phyloP scores from a whole-genome alignment of 1,140 invertebrate species.

The Bombus superbus region DNA sequence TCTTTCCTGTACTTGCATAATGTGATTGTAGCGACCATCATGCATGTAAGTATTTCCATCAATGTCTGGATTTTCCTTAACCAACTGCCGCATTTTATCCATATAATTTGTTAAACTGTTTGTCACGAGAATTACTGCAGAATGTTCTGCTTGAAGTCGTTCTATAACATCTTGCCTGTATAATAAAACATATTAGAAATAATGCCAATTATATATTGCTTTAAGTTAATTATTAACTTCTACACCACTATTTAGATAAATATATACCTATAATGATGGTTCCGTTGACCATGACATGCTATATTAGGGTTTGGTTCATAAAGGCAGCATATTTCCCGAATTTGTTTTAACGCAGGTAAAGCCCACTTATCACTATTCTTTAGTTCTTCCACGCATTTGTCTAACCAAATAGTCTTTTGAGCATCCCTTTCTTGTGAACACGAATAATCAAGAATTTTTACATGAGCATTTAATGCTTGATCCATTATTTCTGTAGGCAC shows the following conservation, averaged over 20 bases:
- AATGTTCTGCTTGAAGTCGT: slow-evolving; percentile 95
- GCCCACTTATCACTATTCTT: slow-evolving; percentile 95
- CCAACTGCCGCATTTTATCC: slow-evolving; percentile 90
- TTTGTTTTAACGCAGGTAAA: slow-evolving; percentile 96
- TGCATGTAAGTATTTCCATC: slow-evolving; percentile 92
- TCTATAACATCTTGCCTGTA: slow-evolving; percentile 92
- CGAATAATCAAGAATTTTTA: slow-evolving; percentile 99
- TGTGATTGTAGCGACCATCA: slow-evolving; percentile 95
- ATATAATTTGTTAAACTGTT: slow-evolving; percentile 97
- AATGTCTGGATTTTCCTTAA: slow-evolving; percentile 89
- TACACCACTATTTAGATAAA: background rate
- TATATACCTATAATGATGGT: slow-evolving; percentile 87
- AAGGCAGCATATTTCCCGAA: slow-evolving; percentile 96
- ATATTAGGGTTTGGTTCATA: slow-evolving; percentile 93
- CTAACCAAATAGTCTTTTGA: slow-evolving; percentile 97
- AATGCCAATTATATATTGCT: background rate
- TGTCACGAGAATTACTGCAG: slow-evolving; percentile 96
- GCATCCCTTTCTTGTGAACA: slow-evolving; percentile 98
- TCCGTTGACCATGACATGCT: slow-evolving; percentile 85
- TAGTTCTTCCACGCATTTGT: slow-evolving; percentile 97
- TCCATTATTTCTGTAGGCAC: slow-evolving; percentile 99
- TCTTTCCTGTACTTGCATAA: slow-evolving; percentile 96
- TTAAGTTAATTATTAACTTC: background rate
- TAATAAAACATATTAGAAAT: slow-evolving; percentile 47
- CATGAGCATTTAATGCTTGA: slow-evolving; percentile 96